A percentile compares a stretch with the other conserved stretches of the same genome.
phyloP scores from a whole-genome alignment of 30 jellyfish, hydroid and myxozoan genomes.

The Calvadosia cruxmelitensis region DNA sequence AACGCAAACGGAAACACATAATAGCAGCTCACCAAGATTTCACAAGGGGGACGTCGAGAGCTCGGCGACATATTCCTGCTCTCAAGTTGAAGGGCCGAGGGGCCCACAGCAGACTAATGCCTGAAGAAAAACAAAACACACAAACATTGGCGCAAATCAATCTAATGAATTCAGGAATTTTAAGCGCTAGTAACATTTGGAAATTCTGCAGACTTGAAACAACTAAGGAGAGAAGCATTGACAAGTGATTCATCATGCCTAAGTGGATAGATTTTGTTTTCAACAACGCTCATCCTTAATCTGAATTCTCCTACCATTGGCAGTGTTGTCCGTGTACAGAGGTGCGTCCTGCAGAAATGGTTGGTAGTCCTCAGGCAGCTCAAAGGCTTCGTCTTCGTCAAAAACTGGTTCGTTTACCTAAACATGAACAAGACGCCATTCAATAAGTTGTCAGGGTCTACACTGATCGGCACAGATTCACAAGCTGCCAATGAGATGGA shows the following conservation, averaged over 20 bases:
- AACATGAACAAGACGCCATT: no score
- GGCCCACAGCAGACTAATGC: slow-evolving; percentile 93
- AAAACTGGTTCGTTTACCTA: slow-evolving; percentile 81
- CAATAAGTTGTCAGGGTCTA: no score
- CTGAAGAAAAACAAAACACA: slow-evolving; percentile 27
- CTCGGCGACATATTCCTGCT: slow-evolving; percentile 87
- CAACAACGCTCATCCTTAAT: not conserved
- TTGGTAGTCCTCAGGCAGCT: slow-evolving; percentile 72
- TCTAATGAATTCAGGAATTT: no score
- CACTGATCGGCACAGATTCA: no score
- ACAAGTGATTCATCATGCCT: no score
- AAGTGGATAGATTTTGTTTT: not conserved
- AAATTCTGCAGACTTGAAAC: no score
- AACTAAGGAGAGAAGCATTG: no score
- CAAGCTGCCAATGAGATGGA: not conserved
- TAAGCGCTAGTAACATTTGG: no score
- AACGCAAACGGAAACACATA: not conserved
- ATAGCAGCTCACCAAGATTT: slow-evolving; percentile 61
- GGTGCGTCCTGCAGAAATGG: slow-evolving; percentile 95
- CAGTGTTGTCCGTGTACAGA: slow-evolving; percentile 93
- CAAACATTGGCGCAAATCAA: no score
- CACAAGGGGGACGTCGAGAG: slow-evolving; percentile 92
- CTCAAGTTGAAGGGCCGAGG: slow-evolving; percentile 93
- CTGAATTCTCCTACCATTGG: slow-evolving; percentile 50
- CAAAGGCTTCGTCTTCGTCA: slow-evolving; percentile 92